A percentile compares a stretch with the other conserved stretches of the same genome.
Evolutionary conservation across 2,113 vertebrate species (phyloP).

Genomic region (Neogobius melanostomus): DNA sequence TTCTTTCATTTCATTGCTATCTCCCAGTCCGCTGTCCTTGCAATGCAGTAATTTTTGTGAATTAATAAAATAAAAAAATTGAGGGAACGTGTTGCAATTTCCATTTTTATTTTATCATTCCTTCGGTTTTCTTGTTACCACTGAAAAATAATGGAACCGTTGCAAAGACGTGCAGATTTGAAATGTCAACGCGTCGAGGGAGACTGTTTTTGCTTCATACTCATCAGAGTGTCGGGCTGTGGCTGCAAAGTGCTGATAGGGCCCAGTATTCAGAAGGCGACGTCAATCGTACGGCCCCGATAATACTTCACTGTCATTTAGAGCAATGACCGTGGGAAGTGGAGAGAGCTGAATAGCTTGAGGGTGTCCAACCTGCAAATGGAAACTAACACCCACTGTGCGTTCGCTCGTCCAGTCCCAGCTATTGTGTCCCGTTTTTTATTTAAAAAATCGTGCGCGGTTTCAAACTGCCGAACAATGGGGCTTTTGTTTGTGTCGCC

Average conservation of each 20-base stretch:
- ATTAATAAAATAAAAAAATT: conserved; percentile 39
- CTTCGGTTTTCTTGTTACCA: conserved; percentile 40
- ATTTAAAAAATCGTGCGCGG: not conserved
- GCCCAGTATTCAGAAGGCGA: conserved; percentile 36
- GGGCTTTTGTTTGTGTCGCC: not conserved
- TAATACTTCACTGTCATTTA: conserved; percentile 60
- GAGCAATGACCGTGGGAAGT: conserved; percentile 43
- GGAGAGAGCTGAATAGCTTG: conserved; percentile 17
- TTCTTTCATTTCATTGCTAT: conserved; percentile 11
- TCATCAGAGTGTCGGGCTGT: conserved; percentile 8
- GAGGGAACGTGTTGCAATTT: conserved; percentile 39
- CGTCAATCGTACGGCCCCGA: conserved; percentile 13
- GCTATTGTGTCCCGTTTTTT: conserved; percentile 10
- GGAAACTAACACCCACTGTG: conserved; percentile 32
- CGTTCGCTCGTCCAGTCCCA: conserved; percentile 18
- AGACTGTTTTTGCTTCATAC: conserved; percentile 13
- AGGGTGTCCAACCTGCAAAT: conserved; percentile 33
- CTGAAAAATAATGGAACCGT: conserved; percentile 40
- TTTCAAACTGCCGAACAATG: not conserved
- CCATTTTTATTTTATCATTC: conserved; percentile 16
- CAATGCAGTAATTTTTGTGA: no score
- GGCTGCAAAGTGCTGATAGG: conserved; percentile 45
- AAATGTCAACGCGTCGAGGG: conserved; percentile 51
- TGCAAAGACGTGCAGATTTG: conserved; percentile 45
- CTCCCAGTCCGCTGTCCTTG: conserved; percentile 7